These are phyloP conservation scores for Epizoanthus scotinus DNA, from an alignment of 92 coral and sea anemone genomes.

Conservation along the genomic window DNA sequence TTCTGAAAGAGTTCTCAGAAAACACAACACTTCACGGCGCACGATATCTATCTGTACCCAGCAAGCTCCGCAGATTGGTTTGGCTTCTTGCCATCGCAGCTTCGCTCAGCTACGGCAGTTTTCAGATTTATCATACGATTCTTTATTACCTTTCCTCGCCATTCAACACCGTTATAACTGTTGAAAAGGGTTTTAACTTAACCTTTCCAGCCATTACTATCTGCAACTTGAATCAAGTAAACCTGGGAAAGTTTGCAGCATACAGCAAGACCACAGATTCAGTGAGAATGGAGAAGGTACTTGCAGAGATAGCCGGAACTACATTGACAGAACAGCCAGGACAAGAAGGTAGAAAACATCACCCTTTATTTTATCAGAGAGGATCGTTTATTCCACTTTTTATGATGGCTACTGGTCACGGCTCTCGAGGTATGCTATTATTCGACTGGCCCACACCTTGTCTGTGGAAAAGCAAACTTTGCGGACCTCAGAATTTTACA, in stretches of 20 bases:
- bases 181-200: neutral
- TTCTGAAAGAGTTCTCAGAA: constrained; percentile 21
- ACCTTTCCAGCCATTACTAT: constrained; percentile 35
- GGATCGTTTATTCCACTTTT: neutral
- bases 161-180: constrained; percentile 19
- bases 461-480: constrained; percentile 25
- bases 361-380: constrained; percentile 6
- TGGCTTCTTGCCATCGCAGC: constrained; percentile 19
- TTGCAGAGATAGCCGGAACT: constrained; percentile 1
- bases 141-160: neutral
- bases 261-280: neutral
- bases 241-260: neutral
- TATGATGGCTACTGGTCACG: neutral
- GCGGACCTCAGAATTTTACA: constrained; percentile 19
- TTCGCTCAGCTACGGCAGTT: neutral
- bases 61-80: constrained; percentile 8
- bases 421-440: constrained; percentile 10
- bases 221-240: constrained; percentile 15
- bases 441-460: constrained; percentile 28
- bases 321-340: neutral
- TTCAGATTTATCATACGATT: neutral
- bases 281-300: neutral
- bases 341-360: neutral
- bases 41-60: neutral
- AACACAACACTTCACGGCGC: constrained; percentile 29